phyloP scores from a whole-genome alignment of 2,888 invertebrate genomes.

The Zootermopsis nevadensis region DNA sequence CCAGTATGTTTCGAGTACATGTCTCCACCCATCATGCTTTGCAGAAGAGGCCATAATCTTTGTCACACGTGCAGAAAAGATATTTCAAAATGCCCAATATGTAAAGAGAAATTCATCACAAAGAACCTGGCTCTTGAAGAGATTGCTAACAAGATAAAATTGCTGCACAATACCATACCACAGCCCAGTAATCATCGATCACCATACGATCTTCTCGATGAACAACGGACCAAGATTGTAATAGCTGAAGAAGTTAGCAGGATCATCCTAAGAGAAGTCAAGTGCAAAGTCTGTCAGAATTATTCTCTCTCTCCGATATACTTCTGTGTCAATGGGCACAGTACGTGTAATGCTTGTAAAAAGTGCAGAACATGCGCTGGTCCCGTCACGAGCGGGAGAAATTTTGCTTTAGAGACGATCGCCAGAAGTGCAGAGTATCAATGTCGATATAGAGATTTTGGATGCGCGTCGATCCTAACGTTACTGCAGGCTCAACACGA shows the following conservation, averaged over 20 bases:
- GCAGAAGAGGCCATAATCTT: background rate
- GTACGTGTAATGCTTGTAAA: background rate
- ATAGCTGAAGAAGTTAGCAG: background rate
- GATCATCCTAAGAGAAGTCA: background rate
- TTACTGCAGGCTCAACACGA: background rate
- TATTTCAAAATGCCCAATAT: background rate
- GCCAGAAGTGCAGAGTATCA: background rate
- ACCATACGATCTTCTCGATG: background rate
- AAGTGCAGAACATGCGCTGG: background rate
- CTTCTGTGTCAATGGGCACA: background rate
- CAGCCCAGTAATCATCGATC: background rate
- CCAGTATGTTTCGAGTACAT: background rate
- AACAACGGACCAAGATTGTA: background rate
- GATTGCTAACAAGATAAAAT: background rate
- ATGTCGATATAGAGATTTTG: background rate
- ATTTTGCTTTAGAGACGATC: background rate
- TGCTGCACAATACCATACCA: background rate
- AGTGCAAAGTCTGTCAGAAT: background rate
- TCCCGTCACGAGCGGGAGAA: background rate
- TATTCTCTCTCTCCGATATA: background rate
- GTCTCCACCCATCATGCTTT: background rate
- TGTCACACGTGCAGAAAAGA: background rate
- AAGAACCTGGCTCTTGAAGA: background rate
- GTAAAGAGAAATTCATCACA: background rate
- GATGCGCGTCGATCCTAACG: background rate